phyloP scores from a whole-genome alignment of 2,113 vertebrate genomes.

The Sylvilagus bachmani region DNA sequence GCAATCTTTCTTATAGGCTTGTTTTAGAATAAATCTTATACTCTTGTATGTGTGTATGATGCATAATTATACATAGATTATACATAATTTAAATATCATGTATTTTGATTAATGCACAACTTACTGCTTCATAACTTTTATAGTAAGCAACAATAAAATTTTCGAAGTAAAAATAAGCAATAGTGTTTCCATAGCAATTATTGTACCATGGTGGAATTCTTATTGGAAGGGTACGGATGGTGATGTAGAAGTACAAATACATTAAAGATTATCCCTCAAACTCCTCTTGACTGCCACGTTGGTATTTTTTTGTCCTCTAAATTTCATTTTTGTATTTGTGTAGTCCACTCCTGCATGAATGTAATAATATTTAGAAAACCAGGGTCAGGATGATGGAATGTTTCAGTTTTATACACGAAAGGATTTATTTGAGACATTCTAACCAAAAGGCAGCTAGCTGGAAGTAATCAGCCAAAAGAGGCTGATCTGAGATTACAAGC shows the following conservation, averaged over 20 bases:
- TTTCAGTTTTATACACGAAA: slow-evolving; percentile 22
- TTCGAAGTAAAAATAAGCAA: too few relatives aligned
- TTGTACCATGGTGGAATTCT: background rate
- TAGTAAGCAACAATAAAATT: background rate
- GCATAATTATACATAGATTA: background rate
- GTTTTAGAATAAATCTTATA: background rate
- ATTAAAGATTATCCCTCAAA: background rate
- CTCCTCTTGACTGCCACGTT: background rate
- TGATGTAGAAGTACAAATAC: background rate
- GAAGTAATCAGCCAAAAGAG: background rate
- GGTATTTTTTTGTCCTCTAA: background rate
- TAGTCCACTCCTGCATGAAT: background rate
- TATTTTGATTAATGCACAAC: background rate
- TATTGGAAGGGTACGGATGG: background rate
- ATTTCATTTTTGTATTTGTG: background rate
- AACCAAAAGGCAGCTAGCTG: background rate
- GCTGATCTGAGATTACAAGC: background rate
- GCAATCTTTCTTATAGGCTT: background rate
- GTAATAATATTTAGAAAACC: background rate
- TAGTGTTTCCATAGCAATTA: background rate
- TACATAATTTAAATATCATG: background rate
- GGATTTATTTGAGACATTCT: slow-evolving; percentile 14
- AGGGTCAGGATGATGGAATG: background rate
- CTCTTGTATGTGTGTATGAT: background rate
- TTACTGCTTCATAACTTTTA: background rate